These are phyloP conservation scores for Tapera naevia DNA, from an alignment of 2,797 vertebrate genomes.

Conservation along the genomic window DNA sequence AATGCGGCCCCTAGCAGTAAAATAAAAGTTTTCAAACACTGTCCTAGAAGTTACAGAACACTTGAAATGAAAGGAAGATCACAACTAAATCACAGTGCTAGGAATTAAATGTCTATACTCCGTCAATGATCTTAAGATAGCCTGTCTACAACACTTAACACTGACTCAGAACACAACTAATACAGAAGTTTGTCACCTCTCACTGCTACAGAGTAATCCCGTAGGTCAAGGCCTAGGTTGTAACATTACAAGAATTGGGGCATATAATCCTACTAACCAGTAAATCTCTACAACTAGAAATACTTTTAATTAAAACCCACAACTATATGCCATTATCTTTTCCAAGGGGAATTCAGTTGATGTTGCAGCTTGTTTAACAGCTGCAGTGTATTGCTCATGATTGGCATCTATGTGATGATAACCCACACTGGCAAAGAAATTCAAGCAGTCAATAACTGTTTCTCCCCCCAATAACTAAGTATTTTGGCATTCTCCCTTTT, in stretches of 20 bases:
- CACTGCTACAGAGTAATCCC: not conserved
- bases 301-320: slow-evolving; percentile 7
- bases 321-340: not conserved
- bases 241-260: not conserved
- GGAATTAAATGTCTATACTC: not conserved
- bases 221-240: not conserved
- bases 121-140: not conserved
- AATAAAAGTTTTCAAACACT: not conserved
- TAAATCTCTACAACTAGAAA: not conserved
- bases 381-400: not conserved
- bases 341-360: not conserved
- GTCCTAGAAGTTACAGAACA: not conserved
- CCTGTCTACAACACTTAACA: not conserved
- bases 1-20: not conserved
- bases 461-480: not conserved
- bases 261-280: not conserved
- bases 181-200: not conserved
- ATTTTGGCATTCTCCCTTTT: not conserved
- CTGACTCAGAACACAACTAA: not conserved
- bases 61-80: slow-evolving; percentile 5
- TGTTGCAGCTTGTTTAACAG: not conserved
- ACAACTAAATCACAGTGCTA: not conserved
- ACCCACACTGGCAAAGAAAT: not conserved
- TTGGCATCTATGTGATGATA: not conserved
- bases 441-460: not conserved